These are phyloP conservation scores for Oreochromis grahami DNA, from an alignment of 2,797 vertebrate genomes.

Conservation along the genomic window DNA sequence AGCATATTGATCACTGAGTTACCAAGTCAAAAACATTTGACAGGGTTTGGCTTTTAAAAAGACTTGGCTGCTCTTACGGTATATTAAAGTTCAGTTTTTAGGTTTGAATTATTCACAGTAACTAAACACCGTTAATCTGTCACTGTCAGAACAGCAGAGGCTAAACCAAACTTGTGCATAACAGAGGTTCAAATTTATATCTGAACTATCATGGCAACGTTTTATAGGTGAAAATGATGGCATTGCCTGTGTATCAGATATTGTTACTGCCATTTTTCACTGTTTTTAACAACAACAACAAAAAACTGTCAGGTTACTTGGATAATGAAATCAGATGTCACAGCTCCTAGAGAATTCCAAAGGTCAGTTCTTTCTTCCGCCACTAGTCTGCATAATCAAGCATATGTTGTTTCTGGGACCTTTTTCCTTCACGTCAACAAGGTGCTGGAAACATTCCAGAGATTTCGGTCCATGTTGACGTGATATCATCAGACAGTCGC, in stretches of 20 bases:
- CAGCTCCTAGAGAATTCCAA: background rate
- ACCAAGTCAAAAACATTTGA: background rate
- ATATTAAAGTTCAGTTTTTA: background rate
- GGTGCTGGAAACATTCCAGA: background rate
- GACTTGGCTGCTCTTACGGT: background rate
- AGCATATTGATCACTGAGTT: background rate
- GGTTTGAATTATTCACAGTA: background rate
- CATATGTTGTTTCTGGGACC: background rate
- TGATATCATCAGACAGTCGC: background rate
- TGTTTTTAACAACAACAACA: background rate
- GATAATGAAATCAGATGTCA: background rate
- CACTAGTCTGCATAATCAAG: background rate
- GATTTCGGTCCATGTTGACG: background rate
- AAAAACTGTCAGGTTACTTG: background rate
- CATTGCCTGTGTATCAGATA: background rate
- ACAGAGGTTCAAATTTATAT: background rate
- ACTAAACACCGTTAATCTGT: background rate
- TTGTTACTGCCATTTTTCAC: background rate
- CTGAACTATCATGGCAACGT: background rate
- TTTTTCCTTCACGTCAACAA: background rate
- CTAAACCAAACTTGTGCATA: background rate
- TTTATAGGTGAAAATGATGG: background rate
- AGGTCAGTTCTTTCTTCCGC: background rate
- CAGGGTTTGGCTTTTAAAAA: background rate
- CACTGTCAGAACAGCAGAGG: background rate